Conservation (phyloP, 1,140 invertebrate species). For the Drosophila obscura region DNA sequence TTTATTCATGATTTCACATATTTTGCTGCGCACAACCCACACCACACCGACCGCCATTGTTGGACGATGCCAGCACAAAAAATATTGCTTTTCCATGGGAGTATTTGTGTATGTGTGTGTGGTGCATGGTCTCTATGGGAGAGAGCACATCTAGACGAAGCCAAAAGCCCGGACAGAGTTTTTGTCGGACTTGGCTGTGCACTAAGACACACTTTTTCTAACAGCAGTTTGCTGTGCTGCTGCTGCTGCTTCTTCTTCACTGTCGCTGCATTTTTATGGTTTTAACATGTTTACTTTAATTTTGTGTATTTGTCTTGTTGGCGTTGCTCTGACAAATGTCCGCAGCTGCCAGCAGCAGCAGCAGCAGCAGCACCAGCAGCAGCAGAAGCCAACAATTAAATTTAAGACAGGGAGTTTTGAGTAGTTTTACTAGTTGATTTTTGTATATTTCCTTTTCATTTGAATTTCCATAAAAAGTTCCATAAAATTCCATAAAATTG, state of each 20-base stretch:
- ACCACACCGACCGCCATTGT: conserved; percentile 20
- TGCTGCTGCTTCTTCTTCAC: conserved; percentile 35
- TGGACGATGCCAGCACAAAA: conserved; percentile 55
- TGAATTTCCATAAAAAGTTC: no score
- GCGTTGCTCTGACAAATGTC: conserved; percentile 75
- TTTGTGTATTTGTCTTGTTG: conserved; percentile 77
- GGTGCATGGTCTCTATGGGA: not conserved
- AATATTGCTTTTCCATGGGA: conserved; percentile 50
- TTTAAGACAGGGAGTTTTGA: not conserved
- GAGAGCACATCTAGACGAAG: conserved; percentile 36
- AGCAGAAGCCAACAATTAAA: conserved; percentile 12
- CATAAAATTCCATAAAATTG: no score
- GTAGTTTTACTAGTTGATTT: not conserved
- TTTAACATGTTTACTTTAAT: conserved; percentile 82
- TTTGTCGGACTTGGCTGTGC: conserved; percentile 25
- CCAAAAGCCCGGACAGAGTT: conserved; percentile 44
- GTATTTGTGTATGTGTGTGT: conserved; percentile 1
- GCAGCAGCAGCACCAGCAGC: not conserved
- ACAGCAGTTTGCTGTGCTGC: conserved; percentile 6
- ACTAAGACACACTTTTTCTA: conserved; percentile 43
- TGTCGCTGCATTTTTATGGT: conserved; percentile 74
- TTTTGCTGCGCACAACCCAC: conserved; percentile 46
- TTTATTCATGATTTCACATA: conserved; percentile 83
- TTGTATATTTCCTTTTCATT: no score
- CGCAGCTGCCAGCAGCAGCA: conserved; percentile 7